Evolutionary conservation across 2,888 invertebrate species (phyloP).

Genomic region (Calliphora vomitoria): DNA sequence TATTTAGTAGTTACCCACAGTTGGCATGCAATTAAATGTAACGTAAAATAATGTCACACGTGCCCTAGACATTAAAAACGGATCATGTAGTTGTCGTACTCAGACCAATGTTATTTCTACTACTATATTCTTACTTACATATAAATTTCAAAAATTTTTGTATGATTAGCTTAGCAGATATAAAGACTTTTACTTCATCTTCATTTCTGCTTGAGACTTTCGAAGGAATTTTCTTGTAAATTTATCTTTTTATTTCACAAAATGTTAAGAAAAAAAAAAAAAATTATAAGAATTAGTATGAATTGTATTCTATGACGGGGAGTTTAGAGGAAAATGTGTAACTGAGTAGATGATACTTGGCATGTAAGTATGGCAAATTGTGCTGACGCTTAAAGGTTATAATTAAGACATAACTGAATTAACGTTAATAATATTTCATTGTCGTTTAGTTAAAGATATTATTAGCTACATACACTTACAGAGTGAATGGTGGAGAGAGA

Average conservation of each 20-base stretch:
- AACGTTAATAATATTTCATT: constrained; percentile 79
- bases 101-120: neutral
- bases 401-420: constrained; percentile 83
- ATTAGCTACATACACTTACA: constrained; percentile 2
- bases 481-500: neutral
- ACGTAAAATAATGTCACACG: constrained; percentile 78
- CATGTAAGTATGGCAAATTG: constrained; percentile 77
- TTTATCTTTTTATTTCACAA: constrained; percentile 30
- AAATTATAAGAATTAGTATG: constrained; percentile 36
- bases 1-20: constrained; percentile 17
- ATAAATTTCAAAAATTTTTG: constrained; percentile 19
- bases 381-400: constrained; percentile 76
- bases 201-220: constrained; percentile 11
- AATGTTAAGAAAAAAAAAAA: constrained; percentile 1
- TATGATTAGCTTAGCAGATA: constrained; percentile 67
- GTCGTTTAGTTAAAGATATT: constrained; percentile 66
- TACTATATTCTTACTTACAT: neutral
- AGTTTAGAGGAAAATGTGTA: constrained; percentile 1
- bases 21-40: constrained; percentile 58
- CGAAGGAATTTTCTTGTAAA: constrained; percentile 22
- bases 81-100: constrained; percentile 30
- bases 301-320: neutral
- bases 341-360: constrained; percentile 8
- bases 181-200: constrained; percentile 21
- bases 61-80: constrained; percentile 75